Evolutionary conservation across 2,888 invertebrate species (phyloP).

Genomic region (Pseudanteris insignis): DNA sequence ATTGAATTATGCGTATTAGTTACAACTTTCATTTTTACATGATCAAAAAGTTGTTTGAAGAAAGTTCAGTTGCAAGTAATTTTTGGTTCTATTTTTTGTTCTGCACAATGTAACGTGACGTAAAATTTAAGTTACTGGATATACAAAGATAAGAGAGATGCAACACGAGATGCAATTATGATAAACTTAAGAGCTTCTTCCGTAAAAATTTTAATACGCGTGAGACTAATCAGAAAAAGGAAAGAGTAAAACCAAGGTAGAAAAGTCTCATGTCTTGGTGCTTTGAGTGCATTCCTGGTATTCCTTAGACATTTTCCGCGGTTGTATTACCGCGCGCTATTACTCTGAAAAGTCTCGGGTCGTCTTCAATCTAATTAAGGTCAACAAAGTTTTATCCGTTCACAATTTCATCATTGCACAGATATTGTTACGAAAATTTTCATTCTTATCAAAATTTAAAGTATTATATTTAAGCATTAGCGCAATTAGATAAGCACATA

Average conservation of each 20-base stretch:
- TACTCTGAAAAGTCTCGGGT: too few species aligned
- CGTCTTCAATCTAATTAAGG: too few species aligned
- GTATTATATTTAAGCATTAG: too few species aligned
- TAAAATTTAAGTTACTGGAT: constrained; percentile 27
- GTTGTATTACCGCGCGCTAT: constrained; percentile 8
- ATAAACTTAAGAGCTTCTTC: constrained; percentile 59
- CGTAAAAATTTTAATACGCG: constrained; percentile 50
- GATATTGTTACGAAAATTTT: too few species aligned
- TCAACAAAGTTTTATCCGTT: too few species aligned
- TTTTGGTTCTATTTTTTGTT: constrained; percentile 35
- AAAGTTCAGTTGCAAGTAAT: constrained; percentile 30
- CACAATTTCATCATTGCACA: too few species aligned
- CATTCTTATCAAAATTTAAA: too few species aligned
- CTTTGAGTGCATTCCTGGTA: constrained; percentile 7
- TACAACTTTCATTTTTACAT: neutral
- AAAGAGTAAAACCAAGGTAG: constrained; percentile 44
- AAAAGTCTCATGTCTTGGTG: constrained; percentile 19
- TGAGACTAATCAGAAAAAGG: constrained; percentile 33
- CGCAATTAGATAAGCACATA: too few species aligned
- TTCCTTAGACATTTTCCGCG: constrained; percentile 8
- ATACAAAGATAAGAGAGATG: constrained; percentile 40
- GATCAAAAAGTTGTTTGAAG: constrained; percentile 3
- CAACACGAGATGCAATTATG: constrained; percentile 61
- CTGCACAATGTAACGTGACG: constrained; percentile 21
- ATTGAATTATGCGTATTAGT: neutral